Conservation (phyloP, 2,888 invertebrate species). For the Drosophila sordidapex region DNA sequence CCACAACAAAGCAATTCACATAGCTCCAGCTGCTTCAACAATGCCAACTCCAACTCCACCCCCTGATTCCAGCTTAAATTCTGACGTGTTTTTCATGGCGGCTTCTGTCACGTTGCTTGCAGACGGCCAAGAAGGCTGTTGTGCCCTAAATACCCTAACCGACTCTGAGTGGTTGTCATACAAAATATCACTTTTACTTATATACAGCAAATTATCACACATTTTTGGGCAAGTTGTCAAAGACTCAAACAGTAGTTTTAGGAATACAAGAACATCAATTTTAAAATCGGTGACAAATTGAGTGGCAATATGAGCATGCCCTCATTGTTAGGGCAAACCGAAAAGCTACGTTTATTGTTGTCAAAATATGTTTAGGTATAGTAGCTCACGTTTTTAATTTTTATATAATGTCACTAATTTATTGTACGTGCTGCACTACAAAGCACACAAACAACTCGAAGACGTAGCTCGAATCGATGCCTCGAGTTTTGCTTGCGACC, state of each 20-base stretch:
- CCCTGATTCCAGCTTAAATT: constrained; percentile 13
- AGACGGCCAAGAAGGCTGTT: constrained; percentile 9
- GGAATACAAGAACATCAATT: background rate
- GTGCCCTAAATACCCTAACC: constrained; percentile 12
- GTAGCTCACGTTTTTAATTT: constrained; percentile 77
- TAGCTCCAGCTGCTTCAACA: constrained; percentile 42
- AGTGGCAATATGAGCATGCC: background rate
- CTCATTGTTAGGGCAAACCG: background rate
- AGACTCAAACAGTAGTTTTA: background rate
- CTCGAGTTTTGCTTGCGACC: constrained; percentile 55
- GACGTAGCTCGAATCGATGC: constrained; percentile 15
- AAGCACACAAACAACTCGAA: constrained; percentile 47
- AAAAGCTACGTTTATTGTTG: constrained; percentile 65
- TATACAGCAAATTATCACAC: background rate
- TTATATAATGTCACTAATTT: constrained; percentile 78
- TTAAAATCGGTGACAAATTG: background rate
- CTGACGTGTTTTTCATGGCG: constrained; percentile 16
- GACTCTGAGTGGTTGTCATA: background rate
- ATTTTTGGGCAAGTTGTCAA: background rate
- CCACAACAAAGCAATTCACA: constrained; percentile 60
- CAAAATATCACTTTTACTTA: background rate
- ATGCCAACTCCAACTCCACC: constrained; percentile 9
- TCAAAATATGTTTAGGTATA: constrained; percentile 61
- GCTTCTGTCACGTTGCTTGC: constrained; percentile 70
- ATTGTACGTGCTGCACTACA: constrained; percentile 78